Evolutionary conservation across 2,888 invertebrate species (phyloP).

Genomic region (Nephrotoma appendiculata): DNA sequence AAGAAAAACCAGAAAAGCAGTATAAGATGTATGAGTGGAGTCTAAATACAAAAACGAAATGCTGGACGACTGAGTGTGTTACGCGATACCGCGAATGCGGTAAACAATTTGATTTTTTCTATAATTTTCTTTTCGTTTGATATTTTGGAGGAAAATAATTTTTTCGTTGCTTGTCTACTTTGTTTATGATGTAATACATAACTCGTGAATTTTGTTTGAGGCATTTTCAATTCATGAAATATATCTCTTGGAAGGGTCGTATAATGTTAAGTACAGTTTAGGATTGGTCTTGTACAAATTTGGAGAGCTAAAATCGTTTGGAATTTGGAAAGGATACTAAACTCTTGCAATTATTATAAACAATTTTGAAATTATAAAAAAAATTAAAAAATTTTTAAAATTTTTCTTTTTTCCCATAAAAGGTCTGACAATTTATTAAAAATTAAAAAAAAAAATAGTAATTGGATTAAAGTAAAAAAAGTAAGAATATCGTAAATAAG

Average conservation of each 20-base stretch:
- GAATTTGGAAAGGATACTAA: background rate
- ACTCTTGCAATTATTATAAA: background rate
- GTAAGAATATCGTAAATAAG: background rate
- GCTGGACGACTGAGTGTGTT: background rate
- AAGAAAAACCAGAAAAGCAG: background rate
- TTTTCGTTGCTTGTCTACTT: background rate
- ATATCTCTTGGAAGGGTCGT: background rate
- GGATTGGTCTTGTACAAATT: background rate
- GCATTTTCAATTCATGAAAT: background rate
- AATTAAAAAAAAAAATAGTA: background rate
- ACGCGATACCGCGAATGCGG: background rate
- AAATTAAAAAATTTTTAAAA: background rate
- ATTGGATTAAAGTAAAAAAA: background rate
- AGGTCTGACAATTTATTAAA: constrained; percentile 1
- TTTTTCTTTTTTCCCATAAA: background rate
- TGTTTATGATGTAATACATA: background rate
- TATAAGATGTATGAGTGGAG: background rate
- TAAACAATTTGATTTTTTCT: background rate
- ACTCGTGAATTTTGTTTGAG: background rate
- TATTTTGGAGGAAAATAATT: background rate
- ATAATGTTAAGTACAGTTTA: background rate
- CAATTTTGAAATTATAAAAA: background rate
- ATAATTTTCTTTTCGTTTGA: background rate
- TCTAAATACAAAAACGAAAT: background rate
- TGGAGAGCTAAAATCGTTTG: background rate